A percentile compares a stretch with the other conserved stretches of the same genome.
phyloP scores from a whole-genome alignment of 2,888 invertebrate genomes.

The Melieria omissa region DNA sequence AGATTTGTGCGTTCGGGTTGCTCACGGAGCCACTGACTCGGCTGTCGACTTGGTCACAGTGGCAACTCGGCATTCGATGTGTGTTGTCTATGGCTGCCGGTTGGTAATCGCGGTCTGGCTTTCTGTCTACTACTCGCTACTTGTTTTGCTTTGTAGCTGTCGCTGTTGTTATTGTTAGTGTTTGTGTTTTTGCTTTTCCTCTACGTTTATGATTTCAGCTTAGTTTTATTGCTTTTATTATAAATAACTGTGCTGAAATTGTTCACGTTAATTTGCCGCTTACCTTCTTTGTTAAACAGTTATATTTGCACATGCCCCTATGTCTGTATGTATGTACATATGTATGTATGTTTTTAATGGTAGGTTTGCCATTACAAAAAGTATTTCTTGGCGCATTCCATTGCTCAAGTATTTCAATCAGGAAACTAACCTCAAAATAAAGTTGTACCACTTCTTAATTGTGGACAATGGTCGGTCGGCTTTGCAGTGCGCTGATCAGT shows the following conservation, averaged over 20 bases:
- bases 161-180: constrained; percentile 9
- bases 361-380: neutral
- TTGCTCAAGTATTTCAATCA: constrained; percentile 9
- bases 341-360: neutral
- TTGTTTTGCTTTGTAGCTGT: constrained; percentile 2
- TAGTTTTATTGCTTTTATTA: constrained; percentile 19
- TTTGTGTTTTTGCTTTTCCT: constrained; percentile 17
- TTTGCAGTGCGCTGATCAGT: no score
- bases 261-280: constrained; percentile 1
- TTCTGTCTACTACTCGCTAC: constrained; percentile 19
- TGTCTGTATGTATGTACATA: neutral
- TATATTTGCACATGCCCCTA: constrained; percentile 15
- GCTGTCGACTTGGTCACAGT: no score
- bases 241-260: constrained; percentile 18
- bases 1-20: neutral
- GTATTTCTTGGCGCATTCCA: constrained; percentile 17
- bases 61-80: neutral
- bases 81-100: neutral
- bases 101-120: neutral
- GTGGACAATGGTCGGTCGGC: no score
- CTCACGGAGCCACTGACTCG: no score
- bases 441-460: no score
- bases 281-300: constrained; percentile 16
- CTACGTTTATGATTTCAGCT: constrained; percentile 8
- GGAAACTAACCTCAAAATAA: no score